Evolutionary conservation across 2,797 vertebrate species (phyloP).

Genomic region (Alosa sapidissima): DNA sequence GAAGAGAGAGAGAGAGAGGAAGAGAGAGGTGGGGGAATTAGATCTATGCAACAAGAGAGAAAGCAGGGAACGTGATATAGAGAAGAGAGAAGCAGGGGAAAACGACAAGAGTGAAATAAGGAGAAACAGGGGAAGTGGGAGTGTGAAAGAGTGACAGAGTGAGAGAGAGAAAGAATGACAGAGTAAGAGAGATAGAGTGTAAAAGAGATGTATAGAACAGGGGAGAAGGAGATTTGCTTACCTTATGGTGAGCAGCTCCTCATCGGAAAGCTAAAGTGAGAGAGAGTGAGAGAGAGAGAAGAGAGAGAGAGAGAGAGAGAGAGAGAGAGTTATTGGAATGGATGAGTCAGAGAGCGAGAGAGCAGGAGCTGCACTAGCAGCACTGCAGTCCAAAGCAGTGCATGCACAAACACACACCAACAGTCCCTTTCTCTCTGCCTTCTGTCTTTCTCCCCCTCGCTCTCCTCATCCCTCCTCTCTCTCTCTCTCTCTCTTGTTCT

Average conservation of each 20-base stretch:
- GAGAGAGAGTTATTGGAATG: constrained; percentile 28
- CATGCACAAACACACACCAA: constrained; percentile 11
- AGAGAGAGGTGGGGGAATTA: constrained; percentile 6
- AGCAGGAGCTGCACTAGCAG: background rate
- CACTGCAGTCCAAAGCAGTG: background rate
- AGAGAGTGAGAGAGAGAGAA: constrained; percentile 79
- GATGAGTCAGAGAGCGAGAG: constrained; percentile 24
- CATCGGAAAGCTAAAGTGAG: constrained; percentile 83
- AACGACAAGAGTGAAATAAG: background rate
- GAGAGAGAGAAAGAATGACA: constrained; percentile 10
- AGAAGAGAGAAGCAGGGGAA: background rate
- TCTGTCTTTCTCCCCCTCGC: background rate
- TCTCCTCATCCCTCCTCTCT: background rate
- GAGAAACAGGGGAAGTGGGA: background rate
- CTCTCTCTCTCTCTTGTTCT: background rate
- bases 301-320: constrained; percentile 50
- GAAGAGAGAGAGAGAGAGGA: constrained; percentile 55
- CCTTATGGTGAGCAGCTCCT: constrained; percentile 90
- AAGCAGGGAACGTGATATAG: constrained; percentile 53
- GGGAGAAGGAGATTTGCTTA: constrained; percentile 66
- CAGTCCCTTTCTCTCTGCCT: constrained; percentile 31
- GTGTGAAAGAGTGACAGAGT: background rate
- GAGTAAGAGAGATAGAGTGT: background rate
- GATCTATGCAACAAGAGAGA: constrained; percentile 47
- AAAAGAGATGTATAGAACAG: constrained; percentile 49